Evolutionary conservation across 2,113 vertebrate genomes (phyloP), one percentile per base, ranked within the genome.

Genomic region (Muscicapa adusta): DNA sequence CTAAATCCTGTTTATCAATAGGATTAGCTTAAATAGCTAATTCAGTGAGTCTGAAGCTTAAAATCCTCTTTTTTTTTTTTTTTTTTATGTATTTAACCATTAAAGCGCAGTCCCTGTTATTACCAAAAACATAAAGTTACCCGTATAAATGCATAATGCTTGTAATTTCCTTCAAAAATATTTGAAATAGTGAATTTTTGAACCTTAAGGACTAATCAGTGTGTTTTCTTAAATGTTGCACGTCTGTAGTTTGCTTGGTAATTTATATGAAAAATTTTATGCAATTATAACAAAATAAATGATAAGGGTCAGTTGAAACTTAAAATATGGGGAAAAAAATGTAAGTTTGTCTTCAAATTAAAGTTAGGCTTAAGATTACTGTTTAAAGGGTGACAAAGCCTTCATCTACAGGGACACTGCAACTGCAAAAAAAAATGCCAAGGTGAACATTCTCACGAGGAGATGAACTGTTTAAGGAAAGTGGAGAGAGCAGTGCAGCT

Each of bases 221-320:
- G 3, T 71, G 6, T 47, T 48, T 70, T 62, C 25, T 82, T 63
- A 58, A 78, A 42, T 5, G 1, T 18, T 0, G 0, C 9, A 28
- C 4, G 53, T 60, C 42, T 88, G 4, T 42, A 61, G 16, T 26
- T 73, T 70, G 29, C 12, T 50, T 56, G 12, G 7, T 12, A 84
- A 89, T 81, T 65, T 29, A 25, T 25, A 48, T 29, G 17, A 91
- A 60, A 67, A 48, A 17, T 0, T 5, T 31, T 18, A 43, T 34
- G 10, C 12, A 56, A 42, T 40, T 77, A 28, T 65, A 76, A 28
- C 11, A n/a, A 62, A 86, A 67, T 18, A 65, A 92, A 33, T 1
- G 22, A 51, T 13, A 60, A 72, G 3, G 3, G 18, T 53, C 8
- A 34, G 6, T 13, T 48, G 15, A 91, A 85, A 63, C 6, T 31